Evolutionary conservation across 2,797 vertebrate genomes (phyloP), one percentile per base, ranked within the genome.

Genomic region (Enteromius treurensis): DNA sequence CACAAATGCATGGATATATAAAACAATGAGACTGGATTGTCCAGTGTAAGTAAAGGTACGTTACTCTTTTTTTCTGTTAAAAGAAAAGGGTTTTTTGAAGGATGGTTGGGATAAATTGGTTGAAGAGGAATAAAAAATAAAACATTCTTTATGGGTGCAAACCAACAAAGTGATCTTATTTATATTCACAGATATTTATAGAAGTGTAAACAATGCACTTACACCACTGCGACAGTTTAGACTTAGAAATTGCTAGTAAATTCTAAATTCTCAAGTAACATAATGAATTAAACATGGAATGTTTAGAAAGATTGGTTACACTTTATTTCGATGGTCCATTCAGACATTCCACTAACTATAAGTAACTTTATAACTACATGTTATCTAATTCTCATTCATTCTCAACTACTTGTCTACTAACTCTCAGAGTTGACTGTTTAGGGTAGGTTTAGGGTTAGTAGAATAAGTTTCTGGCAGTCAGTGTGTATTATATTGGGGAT

Each of bases 41-140:
- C 13, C 2, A 0, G 40, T 1, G 19, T 49, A 62, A 80, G 37
- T 71, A 15, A 60, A 83, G 13, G 21, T 77, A 34, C 32, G 34
- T 26, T 74, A 34, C 29, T 3, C 68, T 40, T 42, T 42, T 73
- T 53, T 71, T 74, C 32, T 29, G 10, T 13, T 17, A 77, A 60
- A 26, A 47, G 47, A 77, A 62, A 77, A 77, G 14, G 4, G 1
- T 8, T n/a, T 68, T 32, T 79, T 53, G 0, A 68, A 14, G 0
- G n/a, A 58, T 62, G 45, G 49, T 62, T 73, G 42, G 15, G 60
- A n/a, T 75, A 67, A 67, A 68, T 45, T 29, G 47, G 17, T 60
- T 74, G 58, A 64, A 58, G 26, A 40, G 10, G 26, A 42, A 26
- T 75, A 40, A 74, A 21, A 70, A 71, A 60, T n/a, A 4, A 17